phyloP scores from a whole-genome alignment of 2,888 invertebrate genomes.

The Andrena bicolor region DNA sequence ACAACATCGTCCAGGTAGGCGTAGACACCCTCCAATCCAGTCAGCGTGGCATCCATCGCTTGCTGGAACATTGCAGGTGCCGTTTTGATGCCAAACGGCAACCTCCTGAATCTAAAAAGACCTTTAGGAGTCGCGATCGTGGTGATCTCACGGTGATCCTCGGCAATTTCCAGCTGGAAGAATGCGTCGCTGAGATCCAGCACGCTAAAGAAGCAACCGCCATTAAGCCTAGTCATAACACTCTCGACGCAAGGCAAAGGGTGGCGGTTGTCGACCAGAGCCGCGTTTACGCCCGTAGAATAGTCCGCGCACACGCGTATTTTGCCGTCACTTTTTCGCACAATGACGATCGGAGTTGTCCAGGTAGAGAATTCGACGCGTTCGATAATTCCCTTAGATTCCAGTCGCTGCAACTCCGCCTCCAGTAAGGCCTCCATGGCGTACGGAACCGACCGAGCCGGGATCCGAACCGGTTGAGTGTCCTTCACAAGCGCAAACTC shows the following conservation, averaged over 20 bases:
- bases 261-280: not conserved
- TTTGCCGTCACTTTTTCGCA: not conserved
- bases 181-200: not conserved
- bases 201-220: not conserved
- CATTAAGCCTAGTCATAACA: not conserved
- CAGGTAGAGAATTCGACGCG: not conserved
- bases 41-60: not conserved
- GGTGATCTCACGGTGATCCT: not conserved
- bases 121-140: not conserved
- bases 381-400: not conserved
- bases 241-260: not conserved
- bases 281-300: not conserved
- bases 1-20: not conserved
- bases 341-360: not conserved
- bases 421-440: not conserved
- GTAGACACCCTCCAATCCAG: not conserved
- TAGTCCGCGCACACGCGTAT: not conserved
- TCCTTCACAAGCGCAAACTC: not conserved
- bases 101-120: not conserved
- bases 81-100: not conserved
- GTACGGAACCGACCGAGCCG: not conserved
- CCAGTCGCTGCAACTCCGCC: not conserved
- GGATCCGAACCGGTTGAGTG: not conserved
- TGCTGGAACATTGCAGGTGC: not conserved
- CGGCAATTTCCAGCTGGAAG: not conserved